These are phyloP conservation scores for Procambarus clarkii DNA, from an alignment of 1,140 invertebrate species.

Conservation along the genomic window DNA sequence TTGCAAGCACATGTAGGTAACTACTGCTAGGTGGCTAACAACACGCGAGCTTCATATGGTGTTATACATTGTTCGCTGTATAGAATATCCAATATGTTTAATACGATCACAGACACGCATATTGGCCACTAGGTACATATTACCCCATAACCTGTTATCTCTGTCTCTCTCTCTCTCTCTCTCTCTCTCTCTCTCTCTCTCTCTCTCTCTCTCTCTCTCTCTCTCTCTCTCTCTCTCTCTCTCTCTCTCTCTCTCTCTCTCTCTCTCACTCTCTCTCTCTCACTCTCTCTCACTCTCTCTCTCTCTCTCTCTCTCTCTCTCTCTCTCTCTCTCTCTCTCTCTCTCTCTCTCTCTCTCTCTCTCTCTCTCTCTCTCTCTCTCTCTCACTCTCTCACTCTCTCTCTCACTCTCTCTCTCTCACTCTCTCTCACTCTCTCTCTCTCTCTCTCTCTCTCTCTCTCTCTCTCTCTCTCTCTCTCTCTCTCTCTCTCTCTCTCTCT, in stretches of 20 bases:
- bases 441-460: background rate
- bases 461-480: background rate
- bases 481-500: conserved; percentile 6
- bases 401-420: background rate
- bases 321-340: background rate
- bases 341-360: background rate
- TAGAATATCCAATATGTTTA: too few relatives aligned
- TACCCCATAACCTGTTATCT: background rate
- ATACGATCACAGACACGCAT: too few relatives aligned
- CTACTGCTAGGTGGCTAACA: too few relatives aligned
- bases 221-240: too few relatives aligned
- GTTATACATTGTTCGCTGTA: too few relatives aligned
- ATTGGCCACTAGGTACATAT: too few relatives aligned
- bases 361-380: background rate
- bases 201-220: too few relatives aligned
- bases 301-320: background rate
- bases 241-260: too few relatives aligned
- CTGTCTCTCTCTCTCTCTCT: background rate
- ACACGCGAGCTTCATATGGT: too few relatives aligned
- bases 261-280: too few relatives aligned
- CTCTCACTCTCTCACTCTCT: background rate
- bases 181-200: background rate
- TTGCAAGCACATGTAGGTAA: too few relatives aligned
- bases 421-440: background rate
- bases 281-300: background rate